Percentiles rank a stretch among this genome's conserved stretches.
Conservation (phyloP, 2,113 vertebrate species). For the Rhinoderma darwinii region DNA sequence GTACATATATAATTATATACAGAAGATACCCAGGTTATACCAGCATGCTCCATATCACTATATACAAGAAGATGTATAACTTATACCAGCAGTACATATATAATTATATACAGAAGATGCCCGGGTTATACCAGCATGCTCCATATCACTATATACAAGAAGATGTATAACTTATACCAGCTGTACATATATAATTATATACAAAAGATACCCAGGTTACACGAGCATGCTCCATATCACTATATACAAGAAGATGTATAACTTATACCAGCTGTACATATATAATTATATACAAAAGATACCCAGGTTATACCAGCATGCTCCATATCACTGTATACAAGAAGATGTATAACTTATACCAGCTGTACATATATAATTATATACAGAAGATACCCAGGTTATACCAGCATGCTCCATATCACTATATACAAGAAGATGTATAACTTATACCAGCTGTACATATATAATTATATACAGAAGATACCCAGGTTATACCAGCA, state of each 20-base stretch:
- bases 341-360: not conserved
- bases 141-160: not conserved
- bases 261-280: too few species aligned
- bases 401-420: not conserved
- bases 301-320: not conserved
- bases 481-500: not conserved
- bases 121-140: not conserved
- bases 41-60: not conserved
- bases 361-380: not conserved
- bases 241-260: too few species aligned
- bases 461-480: not conserved
- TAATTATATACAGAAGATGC: not conserved
- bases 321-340: too few species aligned
- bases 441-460: too few species aligned
- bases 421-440: not conserved
- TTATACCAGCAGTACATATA: too few species aligned
- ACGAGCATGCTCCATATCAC: not conserved
- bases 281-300: not conserved
- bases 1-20: not conserved
- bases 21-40: not conserved
- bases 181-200: not conserved
- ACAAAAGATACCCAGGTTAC: not conserved
- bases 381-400: not conserved
- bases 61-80: too few species aligned
- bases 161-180: not conserved